Conservation (phyloP, 2,888 invertebrate genomes). For the Sacculina carcini region DNA sequence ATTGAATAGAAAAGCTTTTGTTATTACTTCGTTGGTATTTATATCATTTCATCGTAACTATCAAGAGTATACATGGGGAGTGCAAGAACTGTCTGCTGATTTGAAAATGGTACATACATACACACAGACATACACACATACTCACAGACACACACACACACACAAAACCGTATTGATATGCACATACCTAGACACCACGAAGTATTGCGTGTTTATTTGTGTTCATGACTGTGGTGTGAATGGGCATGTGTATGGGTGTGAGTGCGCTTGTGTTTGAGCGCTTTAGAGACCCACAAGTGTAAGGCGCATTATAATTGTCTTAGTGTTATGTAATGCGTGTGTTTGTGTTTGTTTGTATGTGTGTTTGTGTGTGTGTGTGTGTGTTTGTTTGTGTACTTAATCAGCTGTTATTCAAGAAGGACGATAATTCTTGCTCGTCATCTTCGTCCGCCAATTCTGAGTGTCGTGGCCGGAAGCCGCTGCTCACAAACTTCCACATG, state of each 20-base stretch:
- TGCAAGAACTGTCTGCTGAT: too few relatives aligned
- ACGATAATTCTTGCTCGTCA: background rate
- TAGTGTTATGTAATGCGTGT: background rate
- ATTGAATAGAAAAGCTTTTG: too few relatives aligned
- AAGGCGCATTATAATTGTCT: background rate
- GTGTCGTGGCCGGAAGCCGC: too few relatives aligned
- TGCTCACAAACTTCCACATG: too few relatives aligned
- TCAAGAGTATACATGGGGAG: too few relatives aligned
- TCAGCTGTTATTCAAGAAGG: background rate
- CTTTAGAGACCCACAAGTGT: background rate
- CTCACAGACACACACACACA: background rate
- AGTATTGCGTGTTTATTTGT: background rate
- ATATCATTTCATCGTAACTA: too few relatives aligned
- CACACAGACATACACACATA: too few relatives aligned
- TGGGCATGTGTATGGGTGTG: constrained; percentile 1
- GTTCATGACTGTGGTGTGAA: background rate
- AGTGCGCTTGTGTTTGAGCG: background rate
- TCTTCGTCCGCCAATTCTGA: too few relatives aligned
- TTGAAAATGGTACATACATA: background rate
- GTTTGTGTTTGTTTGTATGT: background rate
- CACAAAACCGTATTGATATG: background rate
- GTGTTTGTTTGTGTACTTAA: background rate
- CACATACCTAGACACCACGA: background rate
- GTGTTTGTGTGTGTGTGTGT: background rate
- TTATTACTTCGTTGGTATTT: too few relatives aligned